These are phyloP conservation scores for Sphaeramia orbicularis DNA, from an alignment of 2,797 vertebrate genomes.

Conservation along the genomic window DNA sequence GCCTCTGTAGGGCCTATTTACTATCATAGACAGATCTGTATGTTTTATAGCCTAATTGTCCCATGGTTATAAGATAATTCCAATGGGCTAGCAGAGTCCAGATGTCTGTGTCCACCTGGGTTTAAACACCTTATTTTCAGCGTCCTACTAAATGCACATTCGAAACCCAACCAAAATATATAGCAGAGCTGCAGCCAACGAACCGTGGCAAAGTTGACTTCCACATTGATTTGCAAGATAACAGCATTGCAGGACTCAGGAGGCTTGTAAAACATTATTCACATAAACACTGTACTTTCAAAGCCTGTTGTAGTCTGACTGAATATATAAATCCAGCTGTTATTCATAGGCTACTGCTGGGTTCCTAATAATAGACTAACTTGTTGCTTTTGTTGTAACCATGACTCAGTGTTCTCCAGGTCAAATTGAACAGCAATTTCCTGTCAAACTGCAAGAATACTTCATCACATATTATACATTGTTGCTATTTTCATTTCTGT, in stretches of 20 bases:
- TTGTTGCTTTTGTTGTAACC: no score
- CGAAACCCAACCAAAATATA: conserved; percentile 40
- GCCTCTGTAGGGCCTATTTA: no score
- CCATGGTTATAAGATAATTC: no score
- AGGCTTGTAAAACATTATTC: conserved; percentile 41
- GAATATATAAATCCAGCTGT: conserved; percentile 26
- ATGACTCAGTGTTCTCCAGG: conserved; percentile 12
- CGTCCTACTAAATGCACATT: conserved; percentile 47
- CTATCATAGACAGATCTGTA: no score
- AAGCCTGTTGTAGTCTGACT: conserved; percentile 37
- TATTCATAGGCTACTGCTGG: conserved; percentile 17
- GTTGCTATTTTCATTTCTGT: not conserved
- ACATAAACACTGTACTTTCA: conserved; percentile 50
- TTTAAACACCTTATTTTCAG: no score
- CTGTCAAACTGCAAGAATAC: no score
- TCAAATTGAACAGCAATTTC: no score
- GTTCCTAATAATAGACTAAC: conserved; percentile 6
- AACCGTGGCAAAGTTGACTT: conserved; percentile 65
- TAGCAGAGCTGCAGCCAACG: conserved; percentile 38
- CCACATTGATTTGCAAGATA: conserved; percentile 60
- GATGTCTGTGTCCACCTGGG: conserved; percentile 40
- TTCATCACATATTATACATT: not conserved
- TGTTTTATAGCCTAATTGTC: no score
- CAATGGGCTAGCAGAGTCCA: no score
- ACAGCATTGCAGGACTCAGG: conserved; percentile 43